phyloP scores from a whole-genome alignment of 2,888 invertebrate species.

The Cantharis lateralis region DNA sequence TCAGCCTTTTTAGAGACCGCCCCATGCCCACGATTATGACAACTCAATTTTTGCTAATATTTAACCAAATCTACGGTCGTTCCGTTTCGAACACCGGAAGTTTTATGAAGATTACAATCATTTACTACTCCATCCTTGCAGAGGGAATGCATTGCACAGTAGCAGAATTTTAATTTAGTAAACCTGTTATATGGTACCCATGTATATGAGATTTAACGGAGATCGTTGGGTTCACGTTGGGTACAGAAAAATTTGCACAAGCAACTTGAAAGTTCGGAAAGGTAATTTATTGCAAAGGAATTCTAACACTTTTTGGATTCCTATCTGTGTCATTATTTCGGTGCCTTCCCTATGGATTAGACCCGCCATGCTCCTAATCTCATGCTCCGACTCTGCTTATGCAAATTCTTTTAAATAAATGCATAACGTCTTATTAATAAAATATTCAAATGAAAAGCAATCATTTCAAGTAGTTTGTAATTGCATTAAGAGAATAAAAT shows the following conservation, averaged over 20 bases:
- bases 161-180: slow-evolving; percentile 14
- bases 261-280: neutral
- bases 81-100: slow-evolving; percentile 20
- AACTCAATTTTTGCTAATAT: neutral
- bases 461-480: neutral
- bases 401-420: neutral
- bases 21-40: neutral
- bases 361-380: neutral
- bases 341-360: neutral
- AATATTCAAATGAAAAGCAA: neutral
- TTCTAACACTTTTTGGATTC: neutral
- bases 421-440: neutral
- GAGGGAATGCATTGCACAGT: slow-evolving; percentile 5
- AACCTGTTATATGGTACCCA: slow-evolving; percentile 4
- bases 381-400: neutral
- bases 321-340: neutral
- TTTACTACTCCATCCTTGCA: neutral
- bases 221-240: neutral
- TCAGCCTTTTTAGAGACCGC: neutral
- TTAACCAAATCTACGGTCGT: neutral
- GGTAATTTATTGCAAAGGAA: neutral
- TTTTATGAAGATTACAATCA: slow-evolving; percentile 8
- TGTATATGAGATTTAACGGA: neutral
- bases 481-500: neutral
- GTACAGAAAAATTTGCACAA: neutral